Base-by-base conservation (phyloP, 1,140 invertebrate genomes). In the Dysdera silvatica region DNA sequence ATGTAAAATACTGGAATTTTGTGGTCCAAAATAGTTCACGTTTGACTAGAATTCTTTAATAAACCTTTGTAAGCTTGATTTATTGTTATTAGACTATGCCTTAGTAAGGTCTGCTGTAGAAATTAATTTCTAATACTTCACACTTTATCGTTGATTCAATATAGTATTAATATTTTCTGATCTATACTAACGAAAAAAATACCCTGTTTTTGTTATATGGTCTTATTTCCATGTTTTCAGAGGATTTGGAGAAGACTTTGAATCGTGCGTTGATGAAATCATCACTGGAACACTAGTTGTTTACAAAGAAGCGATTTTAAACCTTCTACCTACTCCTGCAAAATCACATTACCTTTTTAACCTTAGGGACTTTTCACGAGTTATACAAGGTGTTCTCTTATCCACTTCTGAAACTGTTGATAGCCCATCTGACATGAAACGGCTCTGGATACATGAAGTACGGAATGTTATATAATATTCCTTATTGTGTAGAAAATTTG, bases 261-360 rank as follows among this genome's bases (percentile, higher is more conserved):
- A 95, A 80, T 87, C 89, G 0, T 91, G 88, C 69, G 89, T 95
- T 48, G 86, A 92, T 66, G 86, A 96, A 77, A 82, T 97, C 47
- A 90, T 97, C 1, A 72, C 79, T 24, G 90, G 87, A 0, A 96
- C 93, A 4, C 76, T 97, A 43, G 82, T 86, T 54, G 81, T 97
- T 2, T 96, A 96, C 75, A 91, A 93, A 73, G 77, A 86, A 70
- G 88, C 90, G 63, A 82, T 89, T 67, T 70, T 78, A 8, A 86
- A 89, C 79, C 79, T 98, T 23, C 76, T 96, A 45, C 93, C 95
- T 6, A 71, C 61, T 64, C 81, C 81, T 2, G 80, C 87, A 2
- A 95, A 95, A 71, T 94, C 88, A 2, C 93, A 95, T 76, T 96
- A 97, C 74, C 80, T 94, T 1, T 98, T 97, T 75, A 97, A 97